phyloP scores from a whole-genome alignment of 2,797 vertebrate genomes.

The Mus caroli region DNA sequence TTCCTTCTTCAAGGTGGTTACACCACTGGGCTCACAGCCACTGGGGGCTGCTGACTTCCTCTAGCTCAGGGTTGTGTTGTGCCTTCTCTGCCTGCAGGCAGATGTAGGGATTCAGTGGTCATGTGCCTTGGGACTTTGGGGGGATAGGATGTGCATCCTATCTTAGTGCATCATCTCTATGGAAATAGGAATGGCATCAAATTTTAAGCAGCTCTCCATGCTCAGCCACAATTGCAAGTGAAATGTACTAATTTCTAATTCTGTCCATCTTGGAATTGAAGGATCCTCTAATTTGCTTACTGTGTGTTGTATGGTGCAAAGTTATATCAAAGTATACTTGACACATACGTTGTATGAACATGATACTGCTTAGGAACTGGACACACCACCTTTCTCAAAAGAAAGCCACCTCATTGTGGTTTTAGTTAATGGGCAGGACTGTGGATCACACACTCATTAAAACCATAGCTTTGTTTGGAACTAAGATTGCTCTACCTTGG shows the following conservation, averaged over 20 bases:
- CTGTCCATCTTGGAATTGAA: conserved; percentile 32
- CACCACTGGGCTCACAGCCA: not conserved
- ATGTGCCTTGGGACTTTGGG: not conserved
- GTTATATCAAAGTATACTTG: not conserved
- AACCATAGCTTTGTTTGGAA: not conserved
- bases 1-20: not conserved
- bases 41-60: not conserved
- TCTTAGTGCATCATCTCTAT: not conserved
- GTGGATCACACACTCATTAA: not conserved
- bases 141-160: not conserved
- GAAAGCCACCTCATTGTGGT: not conserved
- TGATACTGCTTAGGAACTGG: not conserved
- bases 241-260: conserved; percentile 25
- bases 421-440: not conserved
- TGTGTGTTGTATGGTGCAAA: not conserved
- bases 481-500: not conserved
- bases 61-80: not conserved
- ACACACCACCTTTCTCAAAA: too few relatives aligned
- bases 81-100: not conserved
- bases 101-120: not conserved
- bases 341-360: not conserved
- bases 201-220: not conserved
- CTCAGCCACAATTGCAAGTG: not conserved
- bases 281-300: not conserved
- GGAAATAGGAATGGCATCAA: not conserved